Evolutionary conservation across 2,113 vertebrate genomes (phyloP).

Genomic region (Cyphomyrus plagiostoma): DNA sequence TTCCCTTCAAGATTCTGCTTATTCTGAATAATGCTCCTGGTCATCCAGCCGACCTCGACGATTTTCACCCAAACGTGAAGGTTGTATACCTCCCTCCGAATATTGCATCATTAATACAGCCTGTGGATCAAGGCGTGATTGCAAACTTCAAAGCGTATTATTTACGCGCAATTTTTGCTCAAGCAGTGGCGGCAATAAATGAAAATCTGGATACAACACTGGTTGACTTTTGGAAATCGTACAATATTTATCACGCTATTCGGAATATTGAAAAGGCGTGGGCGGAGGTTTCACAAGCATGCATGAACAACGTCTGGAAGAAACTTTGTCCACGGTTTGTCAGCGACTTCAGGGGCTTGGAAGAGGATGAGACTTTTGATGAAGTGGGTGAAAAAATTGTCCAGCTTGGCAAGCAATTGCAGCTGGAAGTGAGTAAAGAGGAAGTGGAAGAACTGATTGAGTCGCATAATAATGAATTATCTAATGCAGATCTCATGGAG

Average conservation of each 20-base stretch:
- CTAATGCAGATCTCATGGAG: neutral
- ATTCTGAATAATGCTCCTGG: conserved; percentile 1
- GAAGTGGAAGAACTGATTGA: neutral
- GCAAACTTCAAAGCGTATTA: conserved; percentile 19
- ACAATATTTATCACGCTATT: neutral
- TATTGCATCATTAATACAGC: conserved; percentile 15
- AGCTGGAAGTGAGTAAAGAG: neutral
- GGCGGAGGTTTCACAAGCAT: neutral
- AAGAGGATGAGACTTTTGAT: neutral
- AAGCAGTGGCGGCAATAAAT: neutral
- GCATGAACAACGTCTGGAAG: neutral
- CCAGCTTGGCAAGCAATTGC: neutral
- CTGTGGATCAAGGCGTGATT: conserved; percentile 15
- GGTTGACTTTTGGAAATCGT: neutral
- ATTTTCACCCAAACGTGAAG: neutral
- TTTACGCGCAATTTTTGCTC: neutral
- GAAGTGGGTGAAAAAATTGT: neutral
- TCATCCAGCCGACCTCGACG: conserved; percentile 7
- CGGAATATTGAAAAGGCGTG: neutral
- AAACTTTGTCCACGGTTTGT: neutral
- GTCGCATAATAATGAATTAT: neutral
- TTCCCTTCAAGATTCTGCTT: neutral
- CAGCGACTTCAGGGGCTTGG: neutral
- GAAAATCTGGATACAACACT: neutral
- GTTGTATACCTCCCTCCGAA: conserved; percentile 14